phyloP scores from a whole-genome alignment of 2,797 vertebrate genomes.

The Chanos chanos region DNA sequence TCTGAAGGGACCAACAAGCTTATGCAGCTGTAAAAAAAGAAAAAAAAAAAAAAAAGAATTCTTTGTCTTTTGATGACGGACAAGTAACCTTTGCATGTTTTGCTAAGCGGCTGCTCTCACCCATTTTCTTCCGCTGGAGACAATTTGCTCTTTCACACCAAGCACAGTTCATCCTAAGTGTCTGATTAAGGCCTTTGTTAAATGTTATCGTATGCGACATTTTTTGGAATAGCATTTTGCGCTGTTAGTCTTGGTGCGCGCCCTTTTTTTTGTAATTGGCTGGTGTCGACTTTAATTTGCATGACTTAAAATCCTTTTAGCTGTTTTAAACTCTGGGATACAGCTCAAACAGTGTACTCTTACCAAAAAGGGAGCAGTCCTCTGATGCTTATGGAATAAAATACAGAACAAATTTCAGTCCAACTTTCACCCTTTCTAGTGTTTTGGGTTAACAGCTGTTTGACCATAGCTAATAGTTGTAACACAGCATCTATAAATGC shows the following conservation, averaged over 20 bases:
- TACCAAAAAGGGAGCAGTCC: not conserved
- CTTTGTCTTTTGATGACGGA: not conserved
- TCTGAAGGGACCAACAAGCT: no score
- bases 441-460: no score
- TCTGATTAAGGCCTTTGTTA: constrained; percentile 19
- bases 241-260: not conserved
- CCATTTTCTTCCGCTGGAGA: not conserved
- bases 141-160: constrained; percentile 3
- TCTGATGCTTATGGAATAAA: not conserved
- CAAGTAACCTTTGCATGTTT: constrained; percentile 32
- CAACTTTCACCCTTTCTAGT: no score
- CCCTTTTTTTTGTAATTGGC: constrained; percentile 26
- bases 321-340: not conserved
- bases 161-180: constrained; percentile 1
- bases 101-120: constrained; percentile 25
- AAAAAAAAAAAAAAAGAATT: not conserved
- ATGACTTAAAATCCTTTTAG: not conserved
- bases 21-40: not conserved
- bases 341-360: no score
- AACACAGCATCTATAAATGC: no score
- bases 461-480: no score
- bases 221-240: constrained; percentile 25
- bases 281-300: constrained; percentile 18
- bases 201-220: constrained; percentile 20
- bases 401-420: not conserved